Base-by-base conservation (phyloP, 2,113 vertebrate genomes). In the Aspidoscelis tigris region DNA sequence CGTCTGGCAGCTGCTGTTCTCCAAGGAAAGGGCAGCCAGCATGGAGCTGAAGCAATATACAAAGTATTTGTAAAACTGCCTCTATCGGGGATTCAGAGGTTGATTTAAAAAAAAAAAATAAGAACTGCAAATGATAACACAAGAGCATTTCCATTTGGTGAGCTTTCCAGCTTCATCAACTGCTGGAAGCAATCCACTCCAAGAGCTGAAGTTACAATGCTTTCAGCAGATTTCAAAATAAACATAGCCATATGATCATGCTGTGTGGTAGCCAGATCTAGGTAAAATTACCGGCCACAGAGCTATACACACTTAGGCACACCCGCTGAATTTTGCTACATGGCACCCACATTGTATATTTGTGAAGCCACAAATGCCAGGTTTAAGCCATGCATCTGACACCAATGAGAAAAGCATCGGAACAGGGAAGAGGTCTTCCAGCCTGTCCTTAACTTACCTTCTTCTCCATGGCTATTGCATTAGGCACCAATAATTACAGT, bases 41-140 rank as follows among this genome's bases (percentile, higher is more conserved):
- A 47, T 0, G 0, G 86, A 72, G 79, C 64, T 39, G 41, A 85
- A 83, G 76, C 10, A 21, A 76, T n/a, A 86, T 16, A 69, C 1
- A 77, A 0, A 72, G 55, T 69, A 82, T 80, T 87, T 86, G 81
- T 76, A 89, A 86, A 89, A 77, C 84, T 66, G 33, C 64, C 7
- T 2, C 93, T 85, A 82, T 87, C 89, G 93, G 91, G 73, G 88
- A 90, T 88, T 76, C 43, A 43, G 76, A 74, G n/a, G 1, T 91
- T 95, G 94, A 89, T 95, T 96, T 94, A 94, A 91, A 91, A 89
- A 94, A 94, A 94, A 95, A 20, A 7, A 20, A 20, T 12, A 3
- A 65, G 92, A 95, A 93, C 90, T 95, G 90, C 89, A 95, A 93
- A 93, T 44, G 84, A 94, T 95, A 96, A 95, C 92, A 94, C 39